Conservation (phyloP, 1,140 invertebrate species). For the Drosophila biarmipes region DNA sequence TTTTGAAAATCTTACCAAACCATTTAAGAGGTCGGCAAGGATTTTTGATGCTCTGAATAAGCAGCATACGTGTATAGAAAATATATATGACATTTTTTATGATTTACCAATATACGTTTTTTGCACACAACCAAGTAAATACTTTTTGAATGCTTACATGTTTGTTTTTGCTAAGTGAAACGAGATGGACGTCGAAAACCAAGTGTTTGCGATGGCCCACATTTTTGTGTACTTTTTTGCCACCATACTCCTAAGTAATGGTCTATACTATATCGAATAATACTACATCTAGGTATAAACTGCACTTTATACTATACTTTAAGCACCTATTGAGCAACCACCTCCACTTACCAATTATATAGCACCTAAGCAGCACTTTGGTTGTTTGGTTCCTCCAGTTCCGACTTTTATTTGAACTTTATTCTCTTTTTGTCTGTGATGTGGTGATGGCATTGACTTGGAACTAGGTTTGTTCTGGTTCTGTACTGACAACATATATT, state of each 20-base stretch:
- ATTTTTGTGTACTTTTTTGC: constrained; percentile 70
- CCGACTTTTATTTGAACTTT: constrained; percentile 26
- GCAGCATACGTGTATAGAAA: constrained; percentile 41
- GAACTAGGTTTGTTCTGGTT: constrained; percentile 67
- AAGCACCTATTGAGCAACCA: constrained; percentile 71
- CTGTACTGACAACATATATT: constrained; percentile 33
- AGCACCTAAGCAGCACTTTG: constrained; percentile 70
- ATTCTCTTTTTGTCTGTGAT: constrained; percentile 68
- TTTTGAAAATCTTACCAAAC: constrained; percentile 46
- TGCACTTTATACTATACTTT: constrained; percentile 67
- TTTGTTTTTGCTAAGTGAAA: constrained; percentile 70
- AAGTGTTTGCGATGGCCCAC: constrained; percentile 17
- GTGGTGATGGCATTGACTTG: constrained; percentile 72
- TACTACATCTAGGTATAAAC: constrained; percentile 70
- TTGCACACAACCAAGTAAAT: constrained; percentile 63
- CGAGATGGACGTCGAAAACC: constrained; percentile 28
- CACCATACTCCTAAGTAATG: constrained; percentile 61
- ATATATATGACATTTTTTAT: constrained; percentile 31
- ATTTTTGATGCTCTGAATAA: constrained; percentile 50
- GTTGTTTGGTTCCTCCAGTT: constrained; percentile 35
- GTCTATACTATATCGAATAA: constrained; percentile 33
- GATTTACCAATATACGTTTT: constrained; percentile 50
- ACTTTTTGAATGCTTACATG: constrained; percentile 81
- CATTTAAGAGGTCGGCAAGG: constrained; percentile 66
- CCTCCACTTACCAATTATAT: constrained; percentile 44